A percentile compares a stretch with the other conserved stretches of the same genome.
phyloP scores from a whole-genome alignment of 2,888 invertebrate genomes.

The Polymixis flavicincta region DNA sequence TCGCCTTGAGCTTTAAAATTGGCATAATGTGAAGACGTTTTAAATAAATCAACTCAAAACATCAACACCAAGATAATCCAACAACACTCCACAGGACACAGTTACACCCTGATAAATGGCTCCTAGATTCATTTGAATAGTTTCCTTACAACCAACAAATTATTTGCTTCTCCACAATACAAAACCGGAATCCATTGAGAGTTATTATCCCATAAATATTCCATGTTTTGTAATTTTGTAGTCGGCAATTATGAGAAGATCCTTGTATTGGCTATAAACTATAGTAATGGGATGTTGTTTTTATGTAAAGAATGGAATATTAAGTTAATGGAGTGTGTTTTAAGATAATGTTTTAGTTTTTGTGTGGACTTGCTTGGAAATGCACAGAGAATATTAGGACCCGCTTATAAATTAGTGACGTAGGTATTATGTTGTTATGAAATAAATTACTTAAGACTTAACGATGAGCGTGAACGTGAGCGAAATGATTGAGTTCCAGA shows the following conservation, averaged over 20 bases:
- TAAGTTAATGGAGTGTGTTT: slow-evolving; percentile 12
- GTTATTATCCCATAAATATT: slow-evolving; percentile 66
- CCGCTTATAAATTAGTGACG: neutral
- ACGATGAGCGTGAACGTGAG: no score
- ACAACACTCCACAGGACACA: slow-evolving; percentile 33
- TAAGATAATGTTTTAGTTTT: neutral
- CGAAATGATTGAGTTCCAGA: no score
- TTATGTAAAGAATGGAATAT: slow-evolving; percentile 34
- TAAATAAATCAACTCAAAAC: neutral
- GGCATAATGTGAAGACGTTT: neutral
- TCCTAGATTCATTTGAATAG: slow-evolving; percentile 67
- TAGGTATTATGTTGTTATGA: no score
- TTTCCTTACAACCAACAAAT: slow-evolving; percentile 63
- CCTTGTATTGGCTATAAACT: slow-evolving; percentile 59
- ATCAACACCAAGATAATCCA: slow-evolving; percentile 34
- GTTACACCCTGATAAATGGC: slow-evolving; percentile 59
- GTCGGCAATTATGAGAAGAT: slow-evolving; percentile 62
- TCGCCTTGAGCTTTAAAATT: no score
- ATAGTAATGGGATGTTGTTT: slow-evolving; percentile 49
- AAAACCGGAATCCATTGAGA: slow-evolving; percentile 55
- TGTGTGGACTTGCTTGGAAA: neutral
- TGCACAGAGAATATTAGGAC: neutral
- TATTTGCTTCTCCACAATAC: slow-evolving; percentile 49
- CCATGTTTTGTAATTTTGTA: slow-evolving; percentile 64
- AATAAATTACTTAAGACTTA: no score